Base-by-base conservation (phyloP, 2,888 invertebrate genomes). In the Agrochola litura region DNA sequence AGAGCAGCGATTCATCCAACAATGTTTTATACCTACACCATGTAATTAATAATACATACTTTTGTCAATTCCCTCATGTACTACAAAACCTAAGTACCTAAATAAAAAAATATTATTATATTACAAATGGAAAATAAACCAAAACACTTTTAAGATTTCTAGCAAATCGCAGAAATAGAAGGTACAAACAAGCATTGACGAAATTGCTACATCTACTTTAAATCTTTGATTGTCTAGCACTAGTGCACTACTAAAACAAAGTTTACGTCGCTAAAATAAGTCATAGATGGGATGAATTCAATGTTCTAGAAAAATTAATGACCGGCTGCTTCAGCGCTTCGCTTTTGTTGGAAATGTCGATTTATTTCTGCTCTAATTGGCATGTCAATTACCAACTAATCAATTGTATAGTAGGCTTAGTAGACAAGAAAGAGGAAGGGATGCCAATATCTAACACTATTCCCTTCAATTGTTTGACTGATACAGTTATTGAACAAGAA, bases 271-370 rank as follows among this genome's bases (percentile, higher is more conserved):
- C 30, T 64, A 58, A 19, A 37, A 54, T 14, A 56, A 64, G 19
- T 41, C 76, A 22, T 25, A 37, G 43, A 16, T 30, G 16, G 6
- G 2, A 43, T 43, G 14, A 61, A 68, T 61, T n/a, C 30, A 60
- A n/a, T 66, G 58, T 67, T 66, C 43, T 37, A 19, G 10, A 61
- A 76, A 49, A 54, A 2, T 1, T 19, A n/a, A 52, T 66, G 8
- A 25, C 52, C 49, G 19, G 2, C 52, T 22, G 19, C 14, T 43
- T 52, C 43, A 52, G 14, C 22, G 41, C 30, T 64, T 52, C 4
- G 43, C 56, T 71, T 30, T 77, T 71, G 41, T 58, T 78, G n/a
- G n/a, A n/a, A 30, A 77, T 49, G n/a, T 65, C 56, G 30, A 77
- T 71, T 49, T 2, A 22, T 77, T 64, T 78, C 56, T 64, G 56